Base-by-base conservation (phyloP, 2,797 vertebrate genomes). In the Pelochelys cantorii region DNA sequence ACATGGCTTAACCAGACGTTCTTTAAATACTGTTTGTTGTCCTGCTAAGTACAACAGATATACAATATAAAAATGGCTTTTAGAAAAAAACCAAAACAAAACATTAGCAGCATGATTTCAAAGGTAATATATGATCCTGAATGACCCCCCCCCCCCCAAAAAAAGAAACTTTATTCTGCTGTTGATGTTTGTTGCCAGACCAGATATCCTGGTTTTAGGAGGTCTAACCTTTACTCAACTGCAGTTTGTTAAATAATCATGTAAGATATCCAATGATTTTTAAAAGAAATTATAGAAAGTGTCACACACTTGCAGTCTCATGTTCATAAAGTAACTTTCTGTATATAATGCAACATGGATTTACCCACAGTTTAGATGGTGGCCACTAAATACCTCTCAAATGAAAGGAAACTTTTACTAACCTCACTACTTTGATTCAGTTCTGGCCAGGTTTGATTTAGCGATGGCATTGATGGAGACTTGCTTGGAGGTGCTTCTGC, bases 391-490 rank as follows among this genome's bases (percentile, higher is more conserved):
- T 20, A 93, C 90, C 54, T 83, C 83, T 91, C 65, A 95, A 86
- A 95, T 87, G 93, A 95, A 97, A 90, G 48, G 84, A 78, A 95
- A 93, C 65, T 27, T 95, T 84, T 84, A 93, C 98, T 98, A 98
- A 99, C 99, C 99, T 99, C 99, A 74, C 98, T 99, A 98, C 98
- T 99, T 98, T 99, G 99, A 98, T 99, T 99, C 97, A 99, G 98
- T 97, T 99, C 99, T 3, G 99, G 99, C 99, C 99, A 99, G 88
- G 99, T 99, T 98, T 99, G 99, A 98, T 99, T 99, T 91, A 99
- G 98, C 2, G 99, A 99, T 52, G 99, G 99, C 99, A 99, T 99
- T 80, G 99, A 99, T 5, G 99, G 99, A 34, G 99, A 99, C 97
- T 99, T 99, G 98, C 98, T 99, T 96, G 99, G 99, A 95, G 99